A percentile compares a stretch with the other conserved stretches of the same genome.
Evolutionary conservation across 2,888 invertebrate genomes (phyloP).

Genomic region (Phymatocera aterrima): DNA sequence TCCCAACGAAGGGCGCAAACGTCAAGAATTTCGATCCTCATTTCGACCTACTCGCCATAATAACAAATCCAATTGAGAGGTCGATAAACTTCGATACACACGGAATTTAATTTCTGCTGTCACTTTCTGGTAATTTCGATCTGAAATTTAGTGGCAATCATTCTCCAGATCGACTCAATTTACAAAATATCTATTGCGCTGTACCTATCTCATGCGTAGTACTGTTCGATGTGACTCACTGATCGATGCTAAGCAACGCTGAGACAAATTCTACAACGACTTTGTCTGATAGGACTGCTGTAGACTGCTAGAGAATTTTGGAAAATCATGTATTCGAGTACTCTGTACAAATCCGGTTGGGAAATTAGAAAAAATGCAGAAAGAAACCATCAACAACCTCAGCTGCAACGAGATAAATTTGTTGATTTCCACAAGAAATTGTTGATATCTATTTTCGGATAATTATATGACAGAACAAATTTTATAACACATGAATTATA

Average conservation of each 20-base stretch:
- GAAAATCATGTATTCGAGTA: not conserved
- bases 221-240: not conserved
- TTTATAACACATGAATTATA: not conserved
- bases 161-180: too few species aligned
- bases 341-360: not conserved
- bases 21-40: too few species aligned
- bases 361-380: too few species aligned
- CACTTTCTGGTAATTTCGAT: too few species aligned
- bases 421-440: not conserved
- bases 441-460: not conserved
- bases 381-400: not conserved
- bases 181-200: too few species aligned
- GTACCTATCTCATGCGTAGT: not conserved
- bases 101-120: too few species aligned
- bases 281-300: constrained; percentile 14
- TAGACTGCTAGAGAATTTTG: not conserved
- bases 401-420: not conserved
- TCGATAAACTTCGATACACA: too few species aligned
- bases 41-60: too few species aligned
- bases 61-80: too few species aligned
- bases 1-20: too few species aligned
- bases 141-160: too few species aligned
- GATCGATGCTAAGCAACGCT: not conserved
- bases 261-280: not conserved
- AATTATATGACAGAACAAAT: not conserved